Conservation (phyloP, 2,888 invertebrate species). For the Apodemia duryi region DNA sequence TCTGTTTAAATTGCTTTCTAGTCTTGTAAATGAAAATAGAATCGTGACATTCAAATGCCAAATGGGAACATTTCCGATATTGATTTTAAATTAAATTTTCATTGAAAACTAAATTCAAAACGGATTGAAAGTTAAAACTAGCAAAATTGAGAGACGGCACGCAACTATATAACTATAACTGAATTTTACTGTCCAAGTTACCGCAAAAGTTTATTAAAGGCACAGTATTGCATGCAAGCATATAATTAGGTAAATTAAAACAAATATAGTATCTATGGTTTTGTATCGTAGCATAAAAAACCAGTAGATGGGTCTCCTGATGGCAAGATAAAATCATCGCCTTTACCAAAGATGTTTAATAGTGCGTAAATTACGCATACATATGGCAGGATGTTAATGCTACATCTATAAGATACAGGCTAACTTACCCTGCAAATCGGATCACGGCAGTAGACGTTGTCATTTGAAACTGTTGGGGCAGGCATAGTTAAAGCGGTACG, state of each 20-base stretch:
- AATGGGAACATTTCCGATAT: slow-evolving; percentile 5
- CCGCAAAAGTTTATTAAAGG: not conserved
- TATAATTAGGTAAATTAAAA: not conserved
- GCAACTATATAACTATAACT: not conserved
- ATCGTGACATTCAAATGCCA: not conserved
- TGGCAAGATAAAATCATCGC: too few species aligned
- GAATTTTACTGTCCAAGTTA: not conserved
- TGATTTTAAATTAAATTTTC: slow-evolving; percentile 9
- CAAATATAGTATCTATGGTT: too few species aligned
- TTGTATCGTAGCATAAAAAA: too few species aligned
- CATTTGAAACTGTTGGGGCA: too few species aligned
- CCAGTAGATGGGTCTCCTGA: too few species aligned
- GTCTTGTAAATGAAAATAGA: not conserved
- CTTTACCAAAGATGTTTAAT: too few species aligned
- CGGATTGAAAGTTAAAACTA: not conserved
- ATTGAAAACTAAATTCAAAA: not conserved
- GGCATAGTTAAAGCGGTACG: too few species aligned
- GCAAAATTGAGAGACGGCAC: not conserved
- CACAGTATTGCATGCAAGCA: not conserved
- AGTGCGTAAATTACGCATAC: too few species aligned
- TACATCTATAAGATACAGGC: too few species aligned
- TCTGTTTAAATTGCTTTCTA: not conserved
- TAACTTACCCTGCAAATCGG: too few species aligned
- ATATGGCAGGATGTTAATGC: too few species aligned
- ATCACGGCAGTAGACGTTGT: too few species aligned